phyloP scores from a whole-genome alignment of 2,113 vertebrate species.

The Orcinus orca region DNA sequence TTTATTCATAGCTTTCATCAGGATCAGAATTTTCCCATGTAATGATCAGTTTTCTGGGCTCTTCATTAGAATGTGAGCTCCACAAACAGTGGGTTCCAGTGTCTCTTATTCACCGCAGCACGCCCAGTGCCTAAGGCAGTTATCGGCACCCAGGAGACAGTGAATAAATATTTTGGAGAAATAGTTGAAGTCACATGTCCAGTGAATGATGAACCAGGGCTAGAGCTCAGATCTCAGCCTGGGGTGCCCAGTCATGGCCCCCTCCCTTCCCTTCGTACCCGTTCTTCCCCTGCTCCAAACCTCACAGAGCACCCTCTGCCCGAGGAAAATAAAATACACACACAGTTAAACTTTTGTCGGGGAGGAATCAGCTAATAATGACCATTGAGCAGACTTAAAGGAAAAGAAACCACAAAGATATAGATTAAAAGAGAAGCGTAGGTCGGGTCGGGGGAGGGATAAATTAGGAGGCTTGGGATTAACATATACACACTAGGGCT shows the following conservation, averaged over 20 bases:
- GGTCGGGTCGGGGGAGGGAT: no score
- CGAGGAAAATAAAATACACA: not conserved
- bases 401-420: not conserved
- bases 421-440: not conserved
- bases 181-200: not conserved
- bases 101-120: not conserved
- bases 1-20: not conserved
- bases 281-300: not conserved
- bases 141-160: not conserved
- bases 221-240: not conserved
- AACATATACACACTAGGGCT: no score
- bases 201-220: not conserved
- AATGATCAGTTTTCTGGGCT: not conserved
- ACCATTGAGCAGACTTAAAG: not conserved
- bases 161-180: not conserved
- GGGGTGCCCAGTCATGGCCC: no score
- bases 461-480: no score
- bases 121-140: no score
- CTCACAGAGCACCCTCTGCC: not conserved
- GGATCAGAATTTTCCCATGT: not conserved
- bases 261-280: rapidly evolving
- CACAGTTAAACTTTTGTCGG: not conserved
- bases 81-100: not conserved
- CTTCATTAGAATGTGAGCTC: not conserved
- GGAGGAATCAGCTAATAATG: not conserved